phyloP scores from a whole-genome alignment of 2,113 vertebrate genomes.

The Catagonus wagneri region DNA sequence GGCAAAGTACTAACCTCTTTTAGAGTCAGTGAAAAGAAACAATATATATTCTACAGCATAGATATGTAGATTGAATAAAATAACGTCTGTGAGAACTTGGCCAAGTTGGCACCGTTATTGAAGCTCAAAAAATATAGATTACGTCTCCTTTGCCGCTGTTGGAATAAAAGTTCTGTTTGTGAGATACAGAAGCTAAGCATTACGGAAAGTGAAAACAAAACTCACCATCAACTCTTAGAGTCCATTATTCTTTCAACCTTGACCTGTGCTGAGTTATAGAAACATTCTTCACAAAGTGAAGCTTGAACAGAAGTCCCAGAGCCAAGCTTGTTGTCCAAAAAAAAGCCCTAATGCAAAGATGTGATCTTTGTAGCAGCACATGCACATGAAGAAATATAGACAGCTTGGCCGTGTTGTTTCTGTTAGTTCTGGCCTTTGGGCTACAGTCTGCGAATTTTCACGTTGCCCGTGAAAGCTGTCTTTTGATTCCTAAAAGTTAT shows the following conservation, averaged over 20 bases:
- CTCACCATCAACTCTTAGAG: not conserved
- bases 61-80: not conserved
- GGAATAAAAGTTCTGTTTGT: not conserved
- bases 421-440: not conserved
- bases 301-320: not conserved
- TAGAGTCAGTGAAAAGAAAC: not conserved
- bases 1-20: not conserved
- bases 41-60: not conserved
- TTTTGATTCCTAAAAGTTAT: conserved; percentile 32
- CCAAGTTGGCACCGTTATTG: not conserved
- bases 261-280: not conserved
- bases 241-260: not conserved
- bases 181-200: not conserved
- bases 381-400: not conserved
- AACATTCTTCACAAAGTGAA: not conserved
- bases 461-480: not conserved
- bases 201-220: not conserved
- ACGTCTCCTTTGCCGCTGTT: not conserved
- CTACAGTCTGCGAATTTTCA: not conserved
- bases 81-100: not conserved
- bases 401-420: not conserved
- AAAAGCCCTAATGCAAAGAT: not conserved
- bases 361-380: not conserved
- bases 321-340: not conserved
- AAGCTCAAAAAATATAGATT: not conserved